phyloP scores from a whole-genome alignment of 2,113 vertebrate species.

The Pelodiscus sinensis region DNA sequence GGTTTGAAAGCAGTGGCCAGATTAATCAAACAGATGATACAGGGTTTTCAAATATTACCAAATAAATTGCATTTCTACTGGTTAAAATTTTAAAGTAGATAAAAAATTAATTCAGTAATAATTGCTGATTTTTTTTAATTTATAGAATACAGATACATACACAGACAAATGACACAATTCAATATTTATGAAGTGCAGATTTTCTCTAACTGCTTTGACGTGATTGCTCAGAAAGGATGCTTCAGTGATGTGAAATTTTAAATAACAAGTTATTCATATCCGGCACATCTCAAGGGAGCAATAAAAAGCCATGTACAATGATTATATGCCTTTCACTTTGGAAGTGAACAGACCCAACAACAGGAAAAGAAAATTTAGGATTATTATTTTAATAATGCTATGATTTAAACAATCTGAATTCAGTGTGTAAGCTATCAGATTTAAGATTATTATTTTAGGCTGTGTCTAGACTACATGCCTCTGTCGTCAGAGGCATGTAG shows the following conservation, averaged over 20 bases:
- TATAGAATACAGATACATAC: neutral
- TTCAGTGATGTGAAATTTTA: conserved; percentile 27
- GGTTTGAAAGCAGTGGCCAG: neutral
- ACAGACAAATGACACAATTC: neutral
- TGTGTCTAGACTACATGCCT: too few relatives aligned
- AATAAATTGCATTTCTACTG: neutral
- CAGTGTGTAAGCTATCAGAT: neutral
- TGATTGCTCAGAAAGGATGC: neutral
- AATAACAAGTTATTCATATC: conserved; percentile 27
- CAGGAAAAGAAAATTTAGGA: neutral
- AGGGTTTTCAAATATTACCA: neutral
- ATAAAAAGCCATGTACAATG: neutral
- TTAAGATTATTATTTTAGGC: neutral
- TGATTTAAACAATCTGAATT: conserved; percentile 35
- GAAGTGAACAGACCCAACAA: neutral
- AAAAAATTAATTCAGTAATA: neutral
- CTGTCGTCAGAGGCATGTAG: too few relatives aligned
- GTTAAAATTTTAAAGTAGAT: conserved; percentile 25
- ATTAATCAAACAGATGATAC: neutral
- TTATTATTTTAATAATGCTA: conserved; percentile 22
- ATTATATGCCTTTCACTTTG: conserved; percentile 1
- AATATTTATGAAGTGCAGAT: neutral
- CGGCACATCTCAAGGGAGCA: neutral
- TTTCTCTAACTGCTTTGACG: neutral
- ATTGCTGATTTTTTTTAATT: conserved; percentile 22